A percentile compares a stretch with the other conserved stretches of the same genome.
These are phyloP conservation scores for Dusona sp. DNA, from an alignment of 2,888 invertebrate genomes.

Conservation along the genomic window DNA sequence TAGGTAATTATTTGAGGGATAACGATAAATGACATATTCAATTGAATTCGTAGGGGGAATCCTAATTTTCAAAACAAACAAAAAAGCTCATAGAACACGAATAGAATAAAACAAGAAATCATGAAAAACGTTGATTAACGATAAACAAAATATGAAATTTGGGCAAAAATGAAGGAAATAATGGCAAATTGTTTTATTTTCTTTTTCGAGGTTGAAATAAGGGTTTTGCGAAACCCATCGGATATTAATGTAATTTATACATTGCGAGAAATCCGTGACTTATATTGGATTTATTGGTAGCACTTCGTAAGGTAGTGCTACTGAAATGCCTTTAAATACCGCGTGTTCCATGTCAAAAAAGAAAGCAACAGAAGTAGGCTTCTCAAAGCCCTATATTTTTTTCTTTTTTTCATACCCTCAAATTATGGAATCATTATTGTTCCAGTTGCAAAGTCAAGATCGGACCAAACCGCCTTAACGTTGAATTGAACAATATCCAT, in stretches of 20 bases:
- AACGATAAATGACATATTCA: conserved; percentile 17
- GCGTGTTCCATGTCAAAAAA: conserved; percentile 56
- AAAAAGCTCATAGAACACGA: conserved; percentile 8
- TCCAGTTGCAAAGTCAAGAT: conserved; percentile 72
- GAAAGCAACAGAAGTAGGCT: conserved; percentile 3
- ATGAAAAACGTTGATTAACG: not conserved
- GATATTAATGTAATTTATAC: conserved; percentile 8
- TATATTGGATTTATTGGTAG: conserved; percentile 20
- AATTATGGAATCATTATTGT: conserved; percentile 62
- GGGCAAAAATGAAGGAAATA: not conserved
- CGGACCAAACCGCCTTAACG: conserved; percentile 82
- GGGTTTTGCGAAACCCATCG: conserved; percentile 17
- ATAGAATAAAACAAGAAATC: not conserved
- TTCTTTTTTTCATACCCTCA: conserved; percentile 33
- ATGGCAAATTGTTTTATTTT: conserved; percentile 3
- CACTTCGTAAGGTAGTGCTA: conserved; percentile 35
- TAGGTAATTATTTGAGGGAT: conserved; percentile 25
- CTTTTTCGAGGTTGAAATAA: conserved; percentile 16
- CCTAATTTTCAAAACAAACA: not conserved
- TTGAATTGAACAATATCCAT: conserved; percentile 61
- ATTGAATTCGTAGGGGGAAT: conserved; percentile 20
- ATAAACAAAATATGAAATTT: not conserved
- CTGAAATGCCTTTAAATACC: conserved; percentile 59
- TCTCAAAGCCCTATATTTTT: conserved; percentile 21
- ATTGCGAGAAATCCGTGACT: conserved; percentile 10